Evolutionary conservation across 37 sponge, comb jelly and placozoan genomes (phyloP).

Genomic region (Axinella damicornis): DNA sequence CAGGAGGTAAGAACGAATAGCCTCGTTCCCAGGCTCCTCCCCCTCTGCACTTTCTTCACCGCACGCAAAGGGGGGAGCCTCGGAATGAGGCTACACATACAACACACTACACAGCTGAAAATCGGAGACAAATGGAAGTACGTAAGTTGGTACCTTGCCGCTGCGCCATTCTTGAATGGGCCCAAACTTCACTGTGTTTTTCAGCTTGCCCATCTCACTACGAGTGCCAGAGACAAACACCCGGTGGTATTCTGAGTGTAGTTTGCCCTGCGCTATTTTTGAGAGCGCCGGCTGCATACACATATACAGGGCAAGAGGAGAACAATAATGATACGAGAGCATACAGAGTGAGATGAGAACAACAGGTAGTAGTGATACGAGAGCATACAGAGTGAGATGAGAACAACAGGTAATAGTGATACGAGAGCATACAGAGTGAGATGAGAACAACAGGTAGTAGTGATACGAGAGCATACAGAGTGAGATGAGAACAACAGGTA

Average conservation of each 20-base stretch:
- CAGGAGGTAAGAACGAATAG: no score
- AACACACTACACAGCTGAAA: background rate
- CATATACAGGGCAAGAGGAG: background rate
- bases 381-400: background rate
- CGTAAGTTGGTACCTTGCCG: constrained; percentile 10
- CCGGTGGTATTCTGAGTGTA: constrained; percentile 15
- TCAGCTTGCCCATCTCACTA: constrained; percentile 12
- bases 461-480: no score
- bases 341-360: no score
- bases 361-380: no score
- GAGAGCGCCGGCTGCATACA: constrained; percentile 14
- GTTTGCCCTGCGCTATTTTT: constrained; percentile 8
- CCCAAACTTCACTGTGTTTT: background rate
- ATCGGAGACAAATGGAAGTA: background rate
- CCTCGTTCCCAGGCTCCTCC: background rate
- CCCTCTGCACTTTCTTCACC: no score
- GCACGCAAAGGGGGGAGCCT: background rate
- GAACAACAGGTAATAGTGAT: no score
- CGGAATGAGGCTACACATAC: background rate
- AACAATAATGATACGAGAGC: no score
- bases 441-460: no score
- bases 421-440: no score
- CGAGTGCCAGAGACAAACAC: background rate
- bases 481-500: background rate
- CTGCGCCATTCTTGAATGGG: constrained; percentile 6